phyloP scores from a whole-genome alignment of 2,113 vertebrate genomes.

The Corythornis vintsioides region DNA sequence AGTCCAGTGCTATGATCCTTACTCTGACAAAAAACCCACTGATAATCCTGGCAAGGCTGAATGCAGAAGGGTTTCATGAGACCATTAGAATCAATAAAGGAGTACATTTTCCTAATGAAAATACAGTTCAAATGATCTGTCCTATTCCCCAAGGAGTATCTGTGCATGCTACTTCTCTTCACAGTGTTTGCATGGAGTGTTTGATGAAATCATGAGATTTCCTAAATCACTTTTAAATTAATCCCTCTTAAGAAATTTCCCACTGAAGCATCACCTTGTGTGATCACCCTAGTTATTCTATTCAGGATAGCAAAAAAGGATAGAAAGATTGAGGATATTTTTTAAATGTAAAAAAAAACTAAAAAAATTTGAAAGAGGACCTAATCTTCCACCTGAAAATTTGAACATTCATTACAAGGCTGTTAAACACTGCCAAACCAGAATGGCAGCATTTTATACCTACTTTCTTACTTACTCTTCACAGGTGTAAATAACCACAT shows the following conservation, averaged over 20 bases:
- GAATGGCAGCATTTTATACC: constrained; percentile 58
- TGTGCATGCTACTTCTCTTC: neutral
- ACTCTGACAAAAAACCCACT: neutral
- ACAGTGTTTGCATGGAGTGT: neutral
- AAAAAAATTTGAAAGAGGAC: neutral
- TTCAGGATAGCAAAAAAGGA: neutral
- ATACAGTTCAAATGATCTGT: neutral
- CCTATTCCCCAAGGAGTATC: neutral
- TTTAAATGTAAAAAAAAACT: neutral
- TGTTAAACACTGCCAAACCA: constrained; percentile 51
- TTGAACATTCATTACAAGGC: neutral
- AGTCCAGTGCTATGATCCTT: neutral
- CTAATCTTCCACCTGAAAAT: neutral
- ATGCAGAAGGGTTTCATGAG: neutral
- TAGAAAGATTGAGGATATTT: neutral
- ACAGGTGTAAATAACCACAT: constrained; percentile 35
- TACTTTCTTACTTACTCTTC: constrained; percentile 16
- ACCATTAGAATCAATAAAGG: neutral
- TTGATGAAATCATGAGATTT: neutral
- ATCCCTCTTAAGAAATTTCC: neutral
- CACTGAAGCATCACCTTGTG: neutral
- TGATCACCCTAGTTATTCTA: neutral
- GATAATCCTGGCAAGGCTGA: neutral
- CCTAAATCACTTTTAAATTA: constrained; percentile 11
- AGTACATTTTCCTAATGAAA: constrained; percentile 16